These are phyloP conservation scores for Apis florea DNA, from an alignment of 1,140 invertebrate species.

Conservation along the genomic window DNA sequence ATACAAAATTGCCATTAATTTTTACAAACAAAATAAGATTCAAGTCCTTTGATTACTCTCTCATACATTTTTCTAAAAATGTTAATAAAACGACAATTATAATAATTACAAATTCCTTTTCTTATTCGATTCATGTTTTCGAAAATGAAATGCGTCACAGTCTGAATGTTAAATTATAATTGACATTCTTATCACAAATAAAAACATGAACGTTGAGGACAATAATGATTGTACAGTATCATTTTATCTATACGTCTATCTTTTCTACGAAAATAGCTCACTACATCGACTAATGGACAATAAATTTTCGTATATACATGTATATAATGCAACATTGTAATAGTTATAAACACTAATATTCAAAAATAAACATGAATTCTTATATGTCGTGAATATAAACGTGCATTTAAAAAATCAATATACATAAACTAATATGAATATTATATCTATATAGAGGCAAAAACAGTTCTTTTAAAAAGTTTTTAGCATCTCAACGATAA, in stretches of 20 bases:
- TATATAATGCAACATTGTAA: neutral
- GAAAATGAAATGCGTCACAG: neutral
- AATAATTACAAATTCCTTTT: neutral
- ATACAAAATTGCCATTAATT: constrained; percentile 20
- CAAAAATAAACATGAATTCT: neutral
- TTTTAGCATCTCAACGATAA: neutral
- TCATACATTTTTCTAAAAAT: too few species aligned
- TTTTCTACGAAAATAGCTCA: constrained; percentile 13
- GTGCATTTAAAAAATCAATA: neutral
- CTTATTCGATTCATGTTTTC: neutral
- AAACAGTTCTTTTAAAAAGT: neutral
- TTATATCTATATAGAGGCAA: neutral
- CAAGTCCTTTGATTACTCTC: neutral
- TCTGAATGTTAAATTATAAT: neutral
- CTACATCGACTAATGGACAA: neutral
- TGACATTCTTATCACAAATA: neutral
- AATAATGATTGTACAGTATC: neutral
- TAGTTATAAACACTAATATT: neutral
- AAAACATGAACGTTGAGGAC: neutral
- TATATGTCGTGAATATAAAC: neutral
- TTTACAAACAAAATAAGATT: neutral
- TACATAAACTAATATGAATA: neutral
- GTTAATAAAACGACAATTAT: neutral
- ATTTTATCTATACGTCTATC: neutral
- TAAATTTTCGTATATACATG: neutral